Conservation (phyloP, 2,797 vertebrate species). For the Melanotaenia trifasciata region DNA sequence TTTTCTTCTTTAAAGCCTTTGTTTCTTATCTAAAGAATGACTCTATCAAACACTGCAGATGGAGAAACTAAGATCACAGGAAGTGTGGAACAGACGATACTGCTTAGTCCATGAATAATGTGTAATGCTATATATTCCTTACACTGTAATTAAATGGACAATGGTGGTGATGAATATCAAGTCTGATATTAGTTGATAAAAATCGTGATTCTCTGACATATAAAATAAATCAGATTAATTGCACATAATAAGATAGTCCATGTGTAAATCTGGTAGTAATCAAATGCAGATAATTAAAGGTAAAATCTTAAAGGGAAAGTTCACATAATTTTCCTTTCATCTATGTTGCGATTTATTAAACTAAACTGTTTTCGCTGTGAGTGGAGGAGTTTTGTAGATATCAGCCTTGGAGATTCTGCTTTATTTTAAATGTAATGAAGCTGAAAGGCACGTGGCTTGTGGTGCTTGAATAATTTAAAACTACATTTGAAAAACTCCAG, state of each 20-base stretch:
- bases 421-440: not conserved
- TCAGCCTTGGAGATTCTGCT: not conserved
- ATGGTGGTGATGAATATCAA: conserved; percentile 17
- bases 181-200: conserved; percentile 17
- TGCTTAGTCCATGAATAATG: conserved; percentile 36
- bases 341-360: not conserved
- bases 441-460: not conserved
- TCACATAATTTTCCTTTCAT: not conserved
- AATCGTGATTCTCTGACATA: conserved; percentile 8
- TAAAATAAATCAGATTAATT: conserved; percentile 5
- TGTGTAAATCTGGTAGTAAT: not conserved
- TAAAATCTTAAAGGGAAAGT: not conserved
- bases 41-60: conserved; percentile 70
- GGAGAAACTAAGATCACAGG: conserved; percentile 67
- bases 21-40: conserved; percentile 70
- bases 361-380: not conserved
- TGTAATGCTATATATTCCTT: conserved; percentile 23
- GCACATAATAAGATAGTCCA: not conserved
- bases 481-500: not conserved
- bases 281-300: not conserved
- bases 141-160: conserved; percentile 28
- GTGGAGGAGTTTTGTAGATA: not conserved
- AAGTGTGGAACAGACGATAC: conserved; percentile 66
- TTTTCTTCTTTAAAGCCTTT: conserved; percentile 59
- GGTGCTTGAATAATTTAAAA: not conserved